Base-by-base conservation (phyloP, 2,888 invertebrate genomes). In the Strigamia maritima region DNA sequence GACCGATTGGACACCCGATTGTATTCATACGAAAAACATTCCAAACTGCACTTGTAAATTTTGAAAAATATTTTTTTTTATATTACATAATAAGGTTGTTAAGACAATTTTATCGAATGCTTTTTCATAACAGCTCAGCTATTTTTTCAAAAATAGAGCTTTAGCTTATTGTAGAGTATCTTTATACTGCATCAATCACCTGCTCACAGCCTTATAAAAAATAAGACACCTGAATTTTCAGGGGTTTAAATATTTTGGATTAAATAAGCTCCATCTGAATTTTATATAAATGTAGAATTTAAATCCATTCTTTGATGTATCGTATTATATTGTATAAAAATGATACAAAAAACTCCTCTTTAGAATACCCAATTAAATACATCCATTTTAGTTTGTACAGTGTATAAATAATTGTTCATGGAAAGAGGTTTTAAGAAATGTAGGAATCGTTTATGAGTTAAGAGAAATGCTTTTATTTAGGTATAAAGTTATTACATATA, bases 1-100 rank as follows among this genome's bases (percentile, higher is more conserved):
- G 82, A 83, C 40, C 19, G 26, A 76, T 6, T 76, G 76, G 40
- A 35, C 44, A 76, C n/a, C 75, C 44, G 40, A 76, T 76, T 75
- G 28, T 70, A 70, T 70, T 28, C 70, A 75, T 28, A 75, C 3
- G 19, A 75, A 75, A 75, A 35, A 75, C 35, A 75, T 75, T 75
- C 60, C 60, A 60, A 54, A 60, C 60, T 60, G 60, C 60, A 60
- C 60, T 60, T 60, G 60, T 60, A 60, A 60, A 60, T 60, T 60
- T 60, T 60, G 60, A 60, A 60, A 60, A 60, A 60, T 60, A 60
- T 60, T 60, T 60, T 60, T 22, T 60, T 60, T 60, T 60, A 60
- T 60, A 60, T n/a, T n/a, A n/a, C n/a, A 60, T 22, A 60, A 60
- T 60, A 60, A 60, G 60, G 60, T 60, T 60, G 60, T 60, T 60